Percentiles rank a stretch among this genome's conserved stretches.
Conservation (phyloP, 2,888 invertebrate genomes). For the Catotricha subobsoleta region DNA sequence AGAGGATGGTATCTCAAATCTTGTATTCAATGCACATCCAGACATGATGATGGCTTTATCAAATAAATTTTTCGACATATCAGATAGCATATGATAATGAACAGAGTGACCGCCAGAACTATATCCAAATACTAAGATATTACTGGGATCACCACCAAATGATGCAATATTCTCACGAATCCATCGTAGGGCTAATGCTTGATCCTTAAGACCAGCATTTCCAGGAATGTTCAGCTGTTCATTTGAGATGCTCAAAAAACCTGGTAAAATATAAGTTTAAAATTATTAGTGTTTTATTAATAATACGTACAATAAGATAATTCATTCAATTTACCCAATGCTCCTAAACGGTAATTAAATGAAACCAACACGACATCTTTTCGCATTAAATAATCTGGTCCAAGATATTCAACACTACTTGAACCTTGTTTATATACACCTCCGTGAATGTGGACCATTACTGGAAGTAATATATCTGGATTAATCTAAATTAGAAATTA, state of each 20-base stretch:
- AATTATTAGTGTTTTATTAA: background rate
- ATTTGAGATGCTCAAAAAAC: slow-evolving; percentile 32
- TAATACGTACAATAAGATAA: background rate
- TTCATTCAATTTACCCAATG: slow-evolving; percentile 8
- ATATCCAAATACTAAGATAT: slow-evolving; percentile 35
- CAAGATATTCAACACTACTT: slow-evolving; percentile 6
- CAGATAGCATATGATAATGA: slow-evolving; percentile 32
- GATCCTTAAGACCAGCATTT: slow-evolving; percentile 36
- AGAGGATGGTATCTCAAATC: slow-evolving; percentile 17
- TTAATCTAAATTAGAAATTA: slow-evolving; percentile 15
- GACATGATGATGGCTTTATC: slow-evolving; percentile 27
- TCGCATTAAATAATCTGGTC: slow-evolving; percentile 11
- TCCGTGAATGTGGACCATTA: slow-evolving; percentile 6
- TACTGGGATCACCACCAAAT: slow-evolving; percentile 34
- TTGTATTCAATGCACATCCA: slow-evolving; percentile 22
- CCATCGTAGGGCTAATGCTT: slow-evolving; percentile 34
- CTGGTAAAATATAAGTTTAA: slow-evolving; percentile 19
- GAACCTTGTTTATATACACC: slow-evolving; percentile 1
- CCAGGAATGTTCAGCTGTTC: slow-evolving; percentile 31
- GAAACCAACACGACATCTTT: slow-evolving; percentile 13
- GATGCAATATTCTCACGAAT: slow-evolving; percentile 30
- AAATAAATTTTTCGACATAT: slow-evolving; percentile 28
- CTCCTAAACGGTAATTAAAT: slow-evolving; percentile 13
- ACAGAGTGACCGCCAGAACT: slow-evolving; percentile 33
- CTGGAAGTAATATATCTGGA: slow-evolving; percentile 18